phyloP scores from a whole-genome alignment of 2,797 vertebrate species.

The Tokudaia tokunoshimensis region DNA sequence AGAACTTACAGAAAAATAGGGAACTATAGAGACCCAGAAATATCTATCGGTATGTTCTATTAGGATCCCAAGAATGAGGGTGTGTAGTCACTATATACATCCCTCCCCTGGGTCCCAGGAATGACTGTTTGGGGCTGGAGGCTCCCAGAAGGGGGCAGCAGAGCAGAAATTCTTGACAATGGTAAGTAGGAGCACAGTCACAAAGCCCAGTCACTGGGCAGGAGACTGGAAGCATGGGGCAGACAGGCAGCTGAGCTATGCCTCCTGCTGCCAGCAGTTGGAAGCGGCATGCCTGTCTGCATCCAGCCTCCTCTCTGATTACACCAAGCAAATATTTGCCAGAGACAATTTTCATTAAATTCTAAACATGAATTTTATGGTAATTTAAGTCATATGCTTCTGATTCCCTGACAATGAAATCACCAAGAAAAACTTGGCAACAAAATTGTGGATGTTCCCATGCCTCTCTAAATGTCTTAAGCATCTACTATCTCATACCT shows the following conservation, averaged over 20 bases:
- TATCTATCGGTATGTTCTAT: too few species aligned
- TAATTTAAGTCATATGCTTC: constrained; percentile 51
- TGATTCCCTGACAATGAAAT: constrained; percentile 55
- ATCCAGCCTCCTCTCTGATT: too few species aligned
- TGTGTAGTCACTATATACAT: not conserved
- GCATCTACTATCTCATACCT: not conserved
- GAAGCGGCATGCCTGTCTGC: rapidly evolving
- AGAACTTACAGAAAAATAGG: not conserved
- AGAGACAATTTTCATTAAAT: not conserved
- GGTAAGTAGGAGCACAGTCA: rapidly evolving
- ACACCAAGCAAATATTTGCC: not conserved
- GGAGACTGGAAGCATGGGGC: rapidly evolving
- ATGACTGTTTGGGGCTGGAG: rapidly evolving
- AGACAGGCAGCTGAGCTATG: rapidly evolving
- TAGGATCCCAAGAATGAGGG: not conserved
- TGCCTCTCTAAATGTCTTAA: not conserved
- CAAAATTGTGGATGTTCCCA: not conserved
- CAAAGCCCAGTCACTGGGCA: too few species aligned
- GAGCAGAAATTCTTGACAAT: rapidly evolving
- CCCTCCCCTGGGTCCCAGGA: too few species aligned
- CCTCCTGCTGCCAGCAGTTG: rapidly evolving
- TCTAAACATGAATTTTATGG: not conserved
- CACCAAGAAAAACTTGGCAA: constrained; percentile 23
- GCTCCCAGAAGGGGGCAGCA: rapidly evolving
- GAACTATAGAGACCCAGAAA: too few species aligned